Evolutionary conservation across 1,140 invertebrate species (phyloP), one percentile per base, ranked within the genome.

Genomic region (Manduca sexta): DNA sequence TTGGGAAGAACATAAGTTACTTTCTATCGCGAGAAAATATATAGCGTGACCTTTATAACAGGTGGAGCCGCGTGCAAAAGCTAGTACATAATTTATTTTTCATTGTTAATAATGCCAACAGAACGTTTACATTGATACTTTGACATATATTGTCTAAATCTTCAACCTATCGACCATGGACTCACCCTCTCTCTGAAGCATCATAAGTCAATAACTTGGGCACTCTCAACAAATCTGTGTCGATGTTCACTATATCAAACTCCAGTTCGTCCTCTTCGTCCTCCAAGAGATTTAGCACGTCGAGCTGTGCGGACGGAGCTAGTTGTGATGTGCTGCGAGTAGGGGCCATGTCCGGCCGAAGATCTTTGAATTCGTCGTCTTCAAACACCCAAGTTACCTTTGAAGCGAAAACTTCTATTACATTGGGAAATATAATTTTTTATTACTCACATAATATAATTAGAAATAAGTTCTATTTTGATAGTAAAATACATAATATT

Each of bases 221-320:
- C 17, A 78, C 54, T 37, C 67, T 56, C 30, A 84, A 45, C 12
- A 80, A 51, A 35, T 75, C 63, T 0, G 63, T 72, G 15, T 75
- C 69, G 45, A 85, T 83, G 37, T 85, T 85, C 6, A 85, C 60
- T 15, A 85, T 85, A 15, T 85, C 79, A 33, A 74, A 85, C 30
- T 85, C 78, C 3, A 78, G 18, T 29, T 77, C 76, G 8, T 79
- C 77, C 7, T 78, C 74, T 0, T 75, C 74, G 1, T 84, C 75
- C 26, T 74, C 71, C 3, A 83, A 45, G 11, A 76, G 49, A 6
- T 68, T 54, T 0, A 74, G 44, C 4, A 73, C 62, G 0, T 75
- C 60, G 29, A 69, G 39, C n/a, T 70, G 59, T 3, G 57, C 52
- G 16, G 17, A 42, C n/a, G 39, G 4, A 30, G 11, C 12, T 35